Conservation (phyloP, 2,113 vertebrate genomes). For the Neomonachus schauinslandi region DNA sequence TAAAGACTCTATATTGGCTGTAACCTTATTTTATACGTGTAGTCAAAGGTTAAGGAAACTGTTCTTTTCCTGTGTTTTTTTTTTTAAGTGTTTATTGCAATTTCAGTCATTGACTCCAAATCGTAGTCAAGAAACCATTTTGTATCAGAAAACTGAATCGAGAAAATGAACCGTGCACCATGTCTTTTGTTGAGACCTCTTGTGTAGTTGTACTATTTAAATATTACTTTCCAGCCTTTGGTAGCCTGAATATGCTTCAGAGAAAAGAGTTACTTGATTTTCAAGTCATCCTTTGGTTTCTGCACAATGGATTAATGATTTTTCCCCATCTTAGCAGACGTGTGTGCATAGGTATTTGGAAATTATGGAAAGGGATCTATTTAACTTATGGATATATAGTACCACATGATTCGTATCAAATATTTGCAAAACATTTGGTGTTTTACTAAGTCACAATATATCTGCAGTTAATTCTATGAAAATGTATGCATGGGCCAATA, state of each 20-base stretch:
- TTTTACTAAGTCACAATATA: constrained; percentile 42
- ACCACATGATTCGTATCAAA: neutral
- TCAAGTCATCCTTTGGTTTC: constrained; percentile 12
- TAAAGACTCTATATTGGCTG: constrained; percentile 48
- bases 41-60: constrained; percentile 46
- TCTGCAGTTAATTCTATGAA: neutral
- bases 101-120: constrained; percentile 39
- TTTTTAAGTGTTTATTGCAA: neutral
- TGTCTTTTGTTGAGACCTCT: constrained; percentile 72
- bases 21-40: neutral
- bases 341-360: constrained; percentile 58
- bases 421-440: constrained; percentile 42
- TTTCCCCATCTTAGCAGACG: constrained; percentile 9
- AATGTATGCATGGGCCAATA: constrained; percentile 17
- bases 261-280: constrained; percentile 52
- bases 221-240: constrained; percentile 42
- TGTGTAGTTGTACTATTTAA: constrained; percentile 42
- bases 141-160: constrained; percentile 62
- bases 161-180: neutral
- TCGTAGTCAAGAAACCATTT: constrained; percentile 72
- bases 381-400: constrained; percentile 32
- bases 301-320: constrained; percentile 25
- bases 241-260: constrained; percentile 20
- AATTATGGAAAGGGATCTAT: constrained; percentile 38
- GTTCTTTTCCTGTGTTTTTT: constrained; percentile 15